Evolutionary conservation across 1,140 invertebrate genomes (phyloP).

Genomic region (Drosophila triauraria): DNA sequence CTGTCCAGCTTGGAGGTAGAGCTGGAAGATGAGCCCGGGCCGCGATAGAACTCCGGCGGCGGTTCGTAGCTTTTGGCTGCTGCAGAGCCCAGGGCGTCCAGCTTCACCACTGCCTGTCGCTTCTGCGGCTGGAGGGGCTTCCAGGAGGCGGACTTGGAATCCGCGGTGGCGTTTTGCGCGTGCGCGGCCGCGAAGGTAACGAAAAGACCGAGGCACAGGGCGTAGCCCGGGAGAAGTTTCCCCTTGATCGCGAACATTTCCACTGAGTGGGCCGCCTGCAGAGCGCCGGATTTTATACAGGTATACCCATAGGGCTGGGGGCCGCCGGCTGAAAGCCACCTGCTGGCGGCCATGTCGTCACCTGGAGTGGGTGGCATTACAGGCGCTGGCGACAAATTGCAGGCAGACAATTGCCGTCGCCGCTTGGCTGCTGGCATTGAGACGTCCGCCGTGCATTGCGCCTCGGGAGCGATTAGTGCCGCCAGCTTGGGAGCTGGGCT

Average conservation of each 20-base stretch:
- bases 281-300: slow-evolving; percentile 30
- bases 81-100: slow-evolving; percentile 52
- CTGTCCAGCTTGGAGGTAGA: slow-evolving; percentile 31
- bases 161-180: slow-evolving; percentile 4
- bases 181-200: slow-evolving; percentile 3
- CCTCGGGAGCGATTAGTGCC: slow-evolving; percentile 46
- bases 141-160: slow-evolving; percentile 33
- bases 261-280: slow-evolving; percentile 31
- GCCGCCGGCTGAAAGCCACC: background rate
- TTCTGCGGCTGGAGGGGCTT: slow-evolving; percentile 47
- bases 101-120: slow-evolving; percentile 37
- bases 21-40: slow-evolving; percentile 57
- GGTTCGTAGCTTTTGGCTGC: slow-evolving; percentile 80
- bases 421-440: slow-evolving; percentile 52
- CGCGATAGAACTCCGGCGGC: slow-evolving; percentile 79
- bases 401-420: slow-evolving; percentile 41
- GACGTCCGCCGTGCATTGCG: slow-evolving; percentile 24
- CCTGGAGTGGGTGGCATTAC: slow-evolving; percentile 39
- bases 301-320: background rate
- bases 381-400: slow-evolving; percentile 50
- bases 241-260: slow-evolving; percentile 41
- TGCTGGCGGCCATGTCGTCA: slow-evolving; percentile 33
- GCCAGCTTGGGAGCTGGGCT: slow-evolving; percentile 41
- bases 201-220: slow-evolving; percentile 13
- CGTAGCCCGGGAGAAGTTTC: slow-evolving; percentile 39